These are phyloP conservation scores for Brachionus angularis DNA, from an alignment of 1,140 invertebrate species.

Conservation along the genomic window DNA sequence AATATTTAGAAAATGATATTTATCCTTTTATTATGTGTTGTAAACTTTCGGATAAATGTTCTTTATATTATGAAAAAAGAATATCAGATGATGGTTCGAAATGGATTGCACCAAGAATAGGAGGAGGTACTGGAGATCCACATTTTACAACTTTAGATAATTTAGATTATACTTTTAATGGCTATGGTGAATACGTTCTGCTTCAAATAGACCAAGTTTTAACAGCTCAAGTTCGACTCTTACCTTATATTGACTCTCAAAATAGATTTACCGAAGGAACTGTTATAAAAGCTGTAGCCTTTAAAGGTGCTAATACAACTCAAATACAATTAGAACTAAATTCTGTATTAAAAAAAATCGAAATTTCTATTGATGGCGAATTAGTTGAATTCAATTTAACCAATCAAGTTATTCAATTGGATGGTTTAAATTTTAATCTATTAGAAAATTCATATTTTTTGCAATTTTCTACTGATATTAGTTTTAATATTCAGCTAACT, in stretches of 20 bases:
- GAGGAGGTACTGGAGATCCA: slow-evolving; percentile 81
- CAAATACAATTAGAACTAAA: not conserved
- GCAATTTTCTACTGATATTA: too few species aligned
- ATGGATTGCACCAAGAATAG: slow-evolving; percentile 45
- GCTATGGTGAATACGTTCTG: slow-evolving; percentile 85
- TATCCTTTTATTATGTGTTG: not conserved
- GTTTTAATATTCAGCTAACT: too few species aligned
- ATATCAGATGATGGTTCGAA: not conserved
- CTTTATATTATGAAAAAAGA: slow-evolving; percentile 7
- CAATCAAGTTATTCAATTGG: too few species aligned
- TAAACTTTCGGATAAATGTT: not conserved
- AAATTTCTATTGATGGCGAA: too few species aligned
- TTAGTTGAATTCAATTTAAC: too few species aligned
- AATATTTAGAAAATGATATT: not conserved
- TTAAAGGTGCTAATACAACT: not conserved
- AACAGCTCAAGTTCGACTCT: not conserved
- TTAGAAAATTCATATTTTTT: too few species aligned
- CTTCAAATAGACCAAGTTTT: slow-evolving; percentile 53
- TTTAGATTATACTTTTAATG: slow-evolving; percentile 85
- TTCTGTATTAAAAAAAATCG: too few species aligned
- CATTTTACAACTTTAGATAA: slow-evolving; percentile 87
- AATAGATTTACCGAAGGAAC: too few species aligned
- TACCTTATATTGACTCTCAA: not conserved
- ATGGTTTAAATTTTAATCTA: too few species aligned
- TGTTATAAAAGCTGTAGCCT: not conserved